Percentiles rank a stretch among this genome's conserved stretches.
Evolutionary conservation across 2,888 invertebrate species (phyloP).

Genomic region (Synergus gifuensis): DNA sequence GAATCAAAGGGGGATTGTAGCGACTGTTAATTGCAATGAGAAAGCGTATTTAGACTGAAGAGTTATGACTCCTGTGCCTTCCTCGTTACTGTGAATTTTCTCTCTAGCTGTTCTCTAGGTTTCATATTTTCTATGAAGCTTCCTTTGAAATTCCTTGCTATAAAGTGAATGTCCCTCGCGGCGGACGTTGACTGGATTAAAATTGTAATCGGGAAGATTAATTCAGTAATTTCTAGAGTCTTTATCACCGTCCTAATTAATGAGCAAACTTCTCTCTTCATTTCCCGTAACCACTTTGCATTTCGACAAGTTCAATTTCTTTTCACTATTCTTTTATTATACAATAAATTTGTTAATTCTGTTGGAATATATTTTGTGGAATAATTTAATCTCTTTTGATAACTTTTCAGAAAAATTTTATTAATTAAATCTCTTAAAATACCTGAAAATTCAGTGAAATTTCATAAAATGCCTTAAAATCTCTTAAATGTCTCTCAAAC

Average conservation of each 20-base stretch:
- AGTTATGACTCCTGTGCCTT: slow-evolving; percentile 11
- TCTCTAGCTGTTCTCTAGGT: background rate
- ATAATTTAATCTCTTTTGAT: no score
- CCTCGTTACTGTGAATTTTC: slow-evolving; percentile 42
- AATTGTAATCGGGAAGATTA: slow-evolving; percentile 55
- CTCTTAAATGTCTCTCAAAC: no score
- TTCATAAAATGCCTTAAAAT: no score
- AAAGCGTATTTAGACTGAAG: slow-evolving; percentile 2
- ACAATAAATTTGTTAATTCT: no score
- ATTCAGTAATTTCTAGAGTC: slow-evolving; percentile 50
- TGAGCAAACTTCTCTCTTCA: slow-evolving; percentile 53
- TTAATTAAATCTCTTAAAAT: no score
- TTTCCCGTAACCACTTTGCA: slow-evolving; percentile 7
- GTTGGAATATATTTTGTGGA: no score
- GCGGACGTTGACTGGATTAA: slow-evolving; percentile 50
- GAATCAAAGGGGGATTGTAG: slow-evolving; percentile 1
- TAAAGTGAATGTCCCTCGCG: slow-evolving; percentile 49
- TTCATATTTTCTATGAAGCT: slow-evolving; percentile 3
- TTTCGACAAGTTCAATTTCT: background rate
- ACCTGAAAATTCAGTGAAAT: no score
- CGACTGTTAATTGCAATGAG: slow-evolving; percentile 6
- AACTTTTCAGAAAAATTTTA: no score
- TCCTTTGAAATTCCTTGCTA: slow-evolving; percentile 41
- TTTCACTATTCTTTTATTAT: background rate
- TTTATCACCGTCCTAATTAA: slow-evolving; percentile 52